A percentile compares a stretch with the other conserved stretches of the same genome.
Evolutionary conservation across 2,113 vertebrate genomes (phyloP).

Genomic region (Drymodes brunneopygia): DNA sequence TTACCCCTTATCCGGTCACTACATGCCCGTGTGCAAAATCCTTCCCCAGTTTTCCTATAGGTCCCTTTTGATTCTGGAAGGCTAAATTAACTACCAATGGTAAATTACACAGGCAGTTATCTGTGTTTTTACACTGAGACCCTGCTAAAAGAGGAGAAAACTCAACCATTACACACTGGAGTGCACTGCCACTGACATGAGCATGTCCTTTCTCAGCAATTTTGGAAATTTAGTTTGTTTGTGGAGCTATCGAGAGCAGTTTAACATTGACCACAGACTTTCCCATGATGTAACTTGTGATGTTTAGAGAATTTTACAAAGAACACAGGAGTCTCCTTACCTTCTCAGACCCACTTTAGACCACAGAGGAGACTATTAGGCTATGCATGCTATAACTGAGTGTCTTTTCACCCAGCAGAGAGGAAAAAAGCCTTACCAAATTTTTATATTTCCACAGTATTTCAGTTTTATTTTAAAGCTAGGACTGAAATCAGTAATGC

Average conservation of each 20-base stretch:
- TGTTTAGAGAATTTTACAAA: background rate
- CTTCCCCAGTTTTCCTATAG: background rate
- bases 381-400: background rate
- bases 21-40: background rate
- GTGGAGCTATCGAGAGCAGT: background rate
- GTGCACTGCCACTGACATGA: accelerated
- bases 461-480: background rate
- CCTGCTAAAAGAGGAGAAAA: background rate
- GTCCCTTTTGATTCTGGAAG: background rate
- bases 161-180: background rate
- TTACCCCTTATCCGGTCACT: background rate
- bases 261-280: background rate
- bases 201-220: background rate
- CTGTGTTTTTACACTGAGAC: background rate
- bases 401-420: background rate
- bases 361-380: background rate
- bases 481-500: background rate
- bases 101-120: background rate
- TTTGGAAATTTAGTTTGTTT: background rate
- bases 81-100: background rate
- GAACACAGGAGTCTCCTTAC: background rate
- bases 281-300: background rate
- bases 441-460: background rate
- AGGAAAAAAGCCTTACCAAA: background rate
- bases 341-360: background rate